Evolutionary conservation across 92 coral and sea anemone species (phyloP).

Genomic region (Porites cylindrica): DNA sequence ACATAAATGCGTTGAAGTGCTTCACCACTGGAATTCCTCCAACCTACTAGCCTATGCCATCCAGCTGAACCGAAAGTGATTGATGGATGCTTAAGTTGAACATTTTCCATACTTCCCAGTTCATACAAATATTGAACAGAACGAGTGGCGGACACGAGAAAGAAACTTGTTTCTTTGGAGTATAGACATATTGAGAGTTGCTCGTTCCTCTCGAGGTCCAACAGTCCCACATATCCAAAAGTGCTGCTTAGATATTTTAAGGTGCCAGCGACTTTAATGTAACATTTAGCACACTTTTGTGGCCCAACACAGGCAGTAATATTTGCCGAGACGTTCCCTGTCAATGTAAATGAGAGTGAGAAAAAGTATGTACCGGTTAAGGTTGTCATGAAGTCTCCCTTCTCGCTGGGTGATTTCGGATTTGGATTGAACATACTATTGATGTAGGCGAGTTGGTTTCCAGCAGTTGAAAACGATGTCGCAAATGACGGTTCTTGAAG

Average conservation of each 20-base stretch:
- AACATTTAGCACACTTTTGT: constrained; percentile 39
- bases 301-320: constrained; percentile 58
- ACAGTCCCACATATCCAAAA: constrained; percentile 9
- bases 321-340: constrained; percentile 4
- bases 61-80: constrained; percentile 24
- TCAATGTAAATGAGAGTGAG: constrained; percentile 31
- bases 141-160: constrained; percentile 14
- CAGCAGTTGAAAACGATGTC: constrained; percentile 23
- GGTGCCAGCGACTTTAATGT: constrained; percentile 5
- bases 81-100: constrained; percentile 41
- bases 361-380: constrained; percentile 53
- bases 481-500: not conserved
- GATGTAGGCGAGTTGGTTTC: constrained; percentile 27
- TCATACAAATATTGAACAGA: constrained; percentile 55
- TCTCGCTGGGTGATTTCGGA: not conserved
- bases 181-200: constrained; percentile 37
- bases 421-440: constrained; percentile 11
- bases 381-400: constrained; percentile 24
- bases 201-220: constrained; percentile 8
- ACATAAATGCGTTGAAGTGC: not conserved
- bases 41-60: constrained; percentile 26
- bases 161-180: not conserved
- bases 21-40: constrained; percentile 40
- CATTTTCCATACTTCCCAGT: constrained; percentile 8
- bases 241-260: not conserved